A percentile compares a stretch with the other conserved stretches of the same genome.
These are phyloP conservation scores for Volucella zonaria DNA, from an alignment of 2,888 invertebrate genomes.

Conservation along the genomic window DNA sequence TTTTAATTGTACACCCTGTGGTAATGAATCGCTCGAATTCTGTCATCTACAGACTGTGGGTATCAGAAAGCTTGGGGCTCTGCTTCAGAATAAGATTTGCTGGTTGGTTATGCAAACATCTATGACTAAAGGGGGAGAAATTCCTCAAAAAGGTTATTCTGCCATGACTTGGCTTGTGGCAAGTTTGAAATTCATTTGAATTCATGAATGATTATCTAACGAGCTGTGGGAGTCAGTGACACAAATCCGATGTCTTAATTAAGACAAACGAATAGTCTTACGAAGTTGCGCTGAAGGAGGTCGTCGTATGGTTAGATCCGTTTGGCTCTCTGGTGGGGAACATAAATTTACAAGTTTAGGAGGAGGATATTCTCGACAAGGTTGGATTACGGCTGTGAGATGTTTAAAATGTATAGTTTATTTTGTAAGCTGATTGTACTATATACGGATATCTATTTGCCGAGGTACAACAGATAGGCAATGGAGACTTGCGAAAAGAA, in stretches of 20 bases:
- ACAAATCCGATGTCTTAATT: constrained; percentile 48
- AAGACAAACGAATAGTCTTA: constrained; percentile 30
- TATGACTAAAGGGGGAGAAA: not conserved
- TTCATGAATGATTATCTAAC: constrained; percentile 48
- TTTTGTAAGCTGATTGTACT: too few relatives aligned
- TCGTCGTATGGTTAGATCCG: not conserved
- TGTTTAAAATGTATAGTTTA: too few relatives aligned
- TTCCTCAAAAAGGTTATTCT: constrained; percentile 18
- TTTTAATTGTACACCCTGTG: constrained; percentile 46
- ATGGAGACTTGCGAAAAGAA: too few relatives aligned
- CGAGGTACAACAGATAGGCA: too few relatives aligned
- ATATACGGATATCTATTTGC: too few relatives aligned
- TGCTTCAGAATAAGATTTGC: constrained; percentile 1
- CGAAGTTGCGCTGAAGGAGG: constrained; percentile 18
- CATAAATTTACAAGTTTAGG: too few relatives aligned
- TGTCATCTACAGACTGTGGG: constrained; percentile 57
- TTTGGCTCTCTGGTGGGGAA: not conserved
- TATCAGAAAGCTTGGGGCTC: constrained; percentile 12
- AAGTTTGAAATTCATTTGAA: constrained; percentile 58
- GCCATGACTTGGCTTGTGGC: not conserved
- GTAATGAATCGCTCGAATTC: constrained; percentile 50
- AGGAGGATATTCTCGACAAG: too few relatives aligned
- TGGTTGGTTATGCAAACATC: constrained; percentile 41
- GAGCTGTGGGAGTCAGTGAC: constrained; percentile 47
- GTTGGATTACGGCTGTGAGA: too few relatives aligned